Base-by-base conservation (phyloP, 2,797 vertebrate species). In the Podarcis lilfordi region DNA sequence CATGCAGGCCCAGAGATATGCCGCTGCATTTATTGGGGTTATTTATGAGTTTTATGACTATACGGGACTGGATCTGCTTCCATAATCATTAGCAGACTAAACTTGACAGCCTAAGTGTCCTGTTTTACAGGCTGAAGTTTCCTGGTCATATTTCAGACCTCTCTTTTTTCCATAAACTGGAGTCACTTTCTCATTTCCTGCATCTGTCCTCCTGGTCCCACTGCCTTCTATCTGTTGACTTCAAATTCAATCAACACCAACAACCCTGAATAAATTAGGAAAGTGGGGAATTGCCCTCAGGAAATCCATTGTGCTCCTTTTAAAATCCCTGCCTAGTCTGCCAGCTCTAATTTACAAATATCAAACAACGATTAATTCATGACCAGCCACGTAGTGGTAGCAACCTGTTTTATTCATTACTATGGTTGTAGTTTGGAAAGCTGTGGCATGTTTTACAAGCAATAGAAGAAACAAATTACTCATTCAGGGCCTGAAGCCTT, bases 281-380 rank as follows among this genome's bases (percentile, higher is more conserved):
- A 90, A 92, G 79, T 80, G 84, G 86, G 82, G 94, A 94, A 92
- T 85, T 86, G 45, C 29, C 93, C 91, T 85, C 91, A 74, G 40
- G 88, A 90, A 84, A 91, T 74, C 21, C 72, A 86, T 59, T 64
- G 83, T 75, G 71, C n/a, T 55, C 64, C 50, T 59, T 90, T 89
- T 82, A 86, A 93, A 94, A 91, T 29, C 64, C 80, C 85, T 85
- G 77, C 77, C 84, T 84, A 92, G 86, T 23, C 93, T 93, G 91
- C 85, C 90, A 92, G 80, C 40, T 93, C 87, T 88, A 90, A 93
- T 93, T 90, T 92, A 91, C 82, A 92, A 77, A 88, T 91, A 78
- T 82, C 80, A 93, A 94, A 88, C 89, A 85, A 77, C 90, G 64
- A 93, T 94, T 95, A 95, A 96, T 94, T 89, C 92, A 95, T 90